Evolutionary conservation across 1,140 invertebrate genomes (phyloP).

Genomic region (Drosophila kepulauana): DNA sequence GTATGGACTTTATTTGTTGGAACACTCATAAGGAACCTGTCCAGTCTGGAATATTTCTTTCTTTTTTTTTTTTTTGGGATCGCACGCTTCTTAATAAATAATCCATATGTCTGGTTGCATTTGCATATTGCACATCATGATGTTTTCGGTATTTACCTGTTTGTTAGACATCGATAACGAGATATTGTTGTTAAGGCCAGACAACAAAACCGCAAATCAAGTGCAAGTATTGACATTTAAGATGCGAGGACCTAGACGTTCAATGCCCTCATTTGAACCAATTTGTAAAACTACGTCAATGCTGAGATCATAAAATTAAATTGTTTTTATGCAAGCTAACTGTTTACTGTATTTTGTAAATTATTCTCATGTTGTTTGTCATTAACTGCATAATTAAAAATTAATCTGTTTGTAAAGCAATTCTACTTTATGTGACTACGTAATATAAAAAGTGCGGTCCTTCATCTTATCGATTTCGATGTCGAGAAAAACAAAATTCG

Average conservation of each 20-base stretch:
- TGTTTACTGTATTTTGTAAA: background rate
- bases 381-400: background rate
- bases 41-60: slow-evolving; percentile 8
- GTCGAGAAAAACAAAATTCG: background rate
- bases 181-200: slow-evolving; percentile 4
- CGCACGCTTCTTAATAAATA: slow-evolving; percentile 41
- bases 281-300: background rate
- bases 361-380: background rate
- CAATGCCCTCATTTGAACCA: slow-evolving; percentile 29
- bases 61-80: background rate
- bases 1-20: slow-evolving; percentile 27
- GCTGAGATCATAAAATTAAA: background rate
- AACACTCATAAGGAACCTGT: slow-evolving; percentile 24
- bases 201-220: slow-evolving; percentile 10
- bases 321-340: background rate
- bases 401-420: background rate
- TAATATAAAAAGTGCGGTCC: background rate
- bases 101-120: slow-evolving; percentile 52
- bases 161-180: background rate
- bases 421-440: background rate
- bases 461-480: background rate
- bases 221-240: slow-evolving; percentile 66
- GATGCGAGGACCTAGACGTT: slow-evolving; percentile 37
- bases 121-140: slow-evolving; percentile 56
- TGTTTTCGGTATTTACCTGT: slow-evolving; percentile 34